Conservation (phyloP, 37 sponge, comb jelly and placozoan genomes). For the Oopsacas minuta region DNA sequence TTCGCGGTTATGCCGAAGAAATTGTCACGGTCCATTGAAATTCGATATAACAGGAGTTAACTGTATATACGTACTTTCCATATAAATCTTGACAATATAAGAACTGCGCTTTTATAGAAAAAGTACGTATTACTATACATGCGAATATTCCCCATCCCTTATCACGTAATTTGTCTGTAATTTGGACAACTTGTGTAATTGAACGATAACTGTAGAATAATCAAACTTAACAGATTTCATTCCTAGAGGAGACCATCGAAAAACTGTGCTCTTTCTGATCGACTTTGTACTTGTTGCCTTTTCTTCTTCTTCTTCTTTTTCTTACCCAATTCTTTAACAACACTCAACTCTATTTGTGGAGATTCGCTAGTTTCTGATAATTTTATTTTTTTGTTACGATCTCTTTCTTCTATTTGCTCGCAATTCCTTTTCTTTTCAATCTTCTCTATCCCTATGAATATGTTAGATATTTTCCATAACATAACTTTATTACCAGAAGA, state of each 20-base stretch:
- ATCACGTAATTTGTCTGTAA: too few species aligned
- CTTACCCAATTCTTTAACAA: not conserved
- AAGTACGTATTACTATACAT: too few species aligned
- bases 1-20: too few species aligned
- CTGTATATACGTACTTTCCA: too few species aligned
- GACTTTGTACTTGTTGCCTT: not conserved
- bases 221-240: not conserved
- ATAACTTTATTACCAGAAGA: not conserved
- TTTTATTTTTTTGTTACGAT: not conserved
- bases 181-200: not conserved
- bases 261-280: not conserved
- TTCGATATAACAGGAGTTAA: too few species aligned
- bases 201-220: not conserved
- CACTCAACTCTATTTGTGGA: not conserved
- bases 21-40: too few species aligned
- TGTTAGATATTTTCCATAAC: not conserved
- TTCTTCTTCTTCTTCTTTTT: constrained; percentile 4
- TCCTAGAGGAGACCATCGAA: not conserved
- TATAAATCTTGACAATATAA: too few species aligned
- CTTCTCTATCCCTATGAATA: not conserved
- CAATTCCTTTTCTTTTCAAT: not conserved
- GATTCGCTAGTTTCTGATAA: not conserved
- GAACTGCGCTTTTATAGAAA: too few species aligned
- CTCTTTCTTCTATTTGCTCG: not conserved
- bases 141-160: too few species aligned